A percentile compares a stretch with the other conserved stretches of the same genome.
phyloP scores from a whole-genome alignment of 1,140 invertebrate genomes.

The Elymnias hypermnestra region DNA sequence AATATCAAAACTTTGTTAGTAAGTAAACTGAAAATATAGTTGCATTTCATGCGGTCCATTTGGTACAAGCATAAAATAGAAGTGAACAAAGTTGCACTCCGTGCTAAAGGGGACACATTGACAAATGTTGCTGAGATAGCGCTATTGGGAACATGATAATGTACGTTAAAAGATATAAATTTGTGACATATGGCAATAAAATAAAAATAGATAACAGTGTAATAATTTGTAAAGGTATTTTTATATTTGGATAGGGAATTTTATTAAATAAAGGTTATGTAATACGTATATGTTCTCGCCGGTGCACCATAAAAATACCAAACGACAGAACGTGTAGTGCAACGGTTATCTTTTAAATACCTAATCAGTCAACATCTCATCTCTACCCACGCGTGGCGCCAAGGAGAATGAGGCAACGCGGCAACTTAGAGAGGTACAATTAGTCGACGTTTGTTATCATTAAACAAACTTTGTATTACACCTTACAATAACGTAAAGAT shows the following conservation, averaged over 20 bases:
- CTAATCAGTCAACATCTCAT: constrained; percentile 67
- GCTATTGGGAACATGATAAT: constrained; percentile 22
- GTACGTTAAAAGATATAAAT: constrained; percentile 23
- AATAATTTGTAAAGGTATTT: constrained; percentile 17
- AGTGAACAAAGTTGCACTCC: constrained; percentile 51
- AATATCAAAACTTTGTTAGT: constrained; percentile 51
- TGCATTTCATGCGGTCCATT: constrained; percentile 42
- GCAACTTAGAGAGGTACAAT: constrained; percentile 21
- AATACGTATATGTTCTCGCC: constrained; percentile 29
- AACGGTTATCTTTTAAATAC: constrained; percentile 65
- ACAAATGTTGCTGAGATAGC: constrained; percentile 45
- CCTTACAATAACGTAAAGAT: background rate
- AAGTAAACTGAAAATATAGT: constrained; percentile 43
- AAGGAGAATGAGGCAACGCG: constrained; percentile 40
- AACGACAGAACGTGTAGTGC: constrained; percentile 36
- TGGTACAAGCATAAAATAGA: constrained; percentile 36
- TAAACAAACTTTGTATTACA: constrained; percentile 1
- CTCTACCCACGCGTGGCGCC: constrained; percentile 59
- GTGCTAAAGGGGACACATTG: constrained; percentile 27
- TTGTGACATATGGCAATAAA: constrained; percentile 24
- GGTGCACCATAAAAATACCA: constrained; percentile 49
- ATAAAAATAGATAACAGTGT: constrained; percentile 18
- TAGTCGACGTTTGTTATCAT: constrained; percentile 14
- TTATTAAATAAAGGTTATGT: constrained; percentile 20
- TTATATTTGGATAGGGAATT: constrained; percentile 12